Base-by-base conservation (phyloP, 2,888 invertebrate species). In the Physocephala rufipes region DNA sequence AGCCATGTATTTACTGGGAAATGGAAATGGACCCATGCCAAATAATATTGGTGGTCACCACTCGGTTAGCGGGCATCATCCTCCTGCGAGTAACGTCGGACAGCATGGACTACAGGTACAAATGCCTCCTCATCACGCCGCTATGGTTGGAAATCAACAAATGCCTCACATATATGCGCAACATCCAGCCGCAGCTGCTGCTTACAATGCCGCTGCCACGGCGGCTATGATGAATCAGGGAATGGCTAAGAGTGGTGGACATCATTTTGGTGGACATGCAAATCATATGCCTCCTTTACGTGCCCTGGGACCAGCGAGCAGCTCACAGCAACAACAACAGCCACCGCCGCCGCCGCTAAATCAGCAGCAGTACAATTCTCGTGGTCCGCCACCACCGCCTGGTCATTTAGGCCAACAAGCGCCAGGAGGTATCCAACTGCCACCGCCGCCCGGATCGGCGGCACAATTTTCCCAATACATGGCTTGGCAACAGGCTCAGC, bases 401-500 rank as follows among this genome's bases (percentile, higher is more conserved):
- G 62, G 68, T 1, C 78, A 84, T 72, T 77, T 85, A 43, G 77
- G 78, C n/a, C 79, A 80, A 16, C 68, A 61, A 16, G 21, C 61
- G 5, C 68, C 62, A 1, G 66, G 66, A 4, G 68, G 68, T n/a
- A 62, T 68, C 61, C 80, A 79, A 2, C 79, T 78, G 12, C 79
- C 80, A 24, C 79, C 78, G 21, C 76, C 75, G 66, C 76, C 75
- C 66, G 71, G 73, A 4, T 76, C 51, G n/a, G 68, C 68, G 21
- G 68, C 68, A 1, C 68, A 68, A 49, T 62, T 68, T 24, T 77
- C 81, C 1, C 85, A 84, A 61, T 85, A 85, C 47, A 79, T 85
- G 77, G 81, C 85, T 21, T 84, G 85, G 84, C 85, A 85, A 49
- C 85, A 84, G 70, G 81, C 82, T 73, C 84, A 82, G 43, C 79